Base-by-base conservation (phyloP, 2,888 invertebrate genomes). In the Tribolium freemani region DNA sequence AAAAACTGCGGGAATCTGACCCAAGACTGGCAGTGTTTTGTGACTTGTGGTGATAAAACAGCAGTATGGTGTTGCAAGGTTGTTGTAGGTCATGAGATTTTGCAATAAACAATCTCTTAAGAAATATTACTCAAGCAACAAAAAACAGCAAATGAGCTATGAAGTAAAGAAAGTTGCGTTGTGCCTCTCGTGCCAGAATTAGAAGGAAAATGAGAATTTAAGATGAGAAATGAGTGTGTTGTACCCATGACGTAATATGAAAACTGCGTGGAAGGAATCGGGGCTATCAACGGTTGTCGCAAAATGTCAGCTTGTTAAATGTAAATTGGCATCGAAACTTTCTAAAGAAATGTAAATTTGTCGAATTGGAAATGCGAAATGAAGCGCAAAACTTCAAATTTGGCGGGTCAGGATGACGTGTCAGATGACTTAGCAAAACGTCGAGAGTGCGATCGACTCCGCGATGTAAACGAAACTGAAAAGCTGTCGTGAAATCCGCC, bases 401-500 rank as follows among this genome's bases (percentile, higher is more conserved):
- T 68, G 68, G 68, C 68, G 68, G 68, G 21, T n/a, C 11, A 3
- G 13, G 67, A 48, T 67, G 67, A 67, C 67, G 67, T 67, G 68
- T 50, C 68, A 31, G 68, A 68, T 68, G 68, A 68, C 68, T 57
- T 68, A 38, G 31, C 57, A 68, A 56, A 57, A 67, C n/a, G 30
- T 26, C 57, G 5, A 16, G 5, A 10, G 50, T 68, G 57, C 30
- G 30, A 45, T 30, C 68, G 30, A n/a, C 48, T 57, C 68, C 57
- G 57, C 68, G 68, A 46, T 21, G 50, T 68, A 30, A 68, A 57
- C 57, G 50, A 68, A 68, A 68, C 68, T 57, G 68, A 51, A 9
- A 10, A 13, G 31, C 13, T 38, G 48, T 45, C 57, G 57, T 58
- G 31, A 76, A 76, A 76, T 70, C 77, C 77, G 79, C 76, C 78